These are phyloP conservation scores for Lepilemur septentrionalis DNA, from an alignment of 2,797 vertebrate species.

Conservation along the genomic window DNA sequence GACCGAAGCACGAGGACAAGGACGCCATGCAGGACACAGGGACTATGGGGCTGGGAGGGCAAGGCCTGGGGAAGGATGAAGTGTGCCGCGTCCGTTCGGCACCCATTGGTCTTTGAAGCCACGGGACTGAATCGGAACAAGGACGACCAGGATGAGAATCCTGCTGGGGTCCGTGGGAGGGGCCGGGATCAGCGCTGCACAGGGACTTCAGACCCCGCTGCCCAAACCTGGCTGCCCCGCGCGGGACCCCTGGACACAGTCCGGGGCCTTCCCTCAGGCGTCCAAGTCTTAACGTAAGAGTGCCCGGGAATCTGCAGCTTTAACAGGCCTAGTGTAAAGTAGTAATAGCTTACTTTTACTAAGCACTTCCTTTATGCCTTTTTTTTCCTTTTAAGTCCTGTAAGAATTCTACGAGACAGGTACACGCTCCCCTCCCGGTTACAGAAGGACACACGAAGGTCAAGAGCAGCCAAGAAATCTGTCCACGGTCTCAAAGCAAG, in stretches of 20 bases:
- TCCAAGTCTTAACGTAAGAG: background rate
- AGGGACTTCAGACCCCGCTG: background rate
- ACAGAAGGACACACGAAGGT: background rate
- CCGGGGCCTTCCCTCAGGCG: background rate
- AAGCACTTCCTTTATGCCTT: background rate
- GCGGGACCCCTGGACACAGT: background rate
- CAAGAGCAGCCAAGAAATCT: background rate
- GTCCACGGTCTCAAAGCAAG: background rate
- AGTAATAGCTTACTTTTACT: background rate
- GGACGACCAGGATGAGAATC: background rate
- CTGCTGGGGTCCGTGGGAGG: too few relatives aligned
- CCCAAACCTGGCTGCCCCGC: background rate
- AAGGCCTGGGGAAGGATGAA: fast-evolving
- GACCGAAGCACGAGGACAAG: fast-evolving
- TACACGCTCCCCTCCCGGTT: background rate
- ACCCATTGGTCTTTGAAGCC: background rate
- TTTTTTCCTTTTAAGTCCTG: background rate
- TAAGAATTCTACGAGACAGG: background rate
- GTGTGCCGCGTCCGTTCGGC: background rate
- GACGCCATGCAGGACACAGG: fast-evolving
- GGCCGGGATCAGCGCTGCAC: background rate
- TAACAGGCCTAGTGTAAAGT: background rate
- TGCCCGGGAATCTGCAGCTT: background rate
- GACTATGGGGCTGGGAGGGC: fast-evolving
- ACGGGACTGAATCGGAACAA: fast-evolving